Percentiles rank a stretch among this genome's conserved stretches.
Evolutionary conservation across 2,888 invertebrate species (phyloP).

Genomic region (Alloplasta piceator): DNA sequence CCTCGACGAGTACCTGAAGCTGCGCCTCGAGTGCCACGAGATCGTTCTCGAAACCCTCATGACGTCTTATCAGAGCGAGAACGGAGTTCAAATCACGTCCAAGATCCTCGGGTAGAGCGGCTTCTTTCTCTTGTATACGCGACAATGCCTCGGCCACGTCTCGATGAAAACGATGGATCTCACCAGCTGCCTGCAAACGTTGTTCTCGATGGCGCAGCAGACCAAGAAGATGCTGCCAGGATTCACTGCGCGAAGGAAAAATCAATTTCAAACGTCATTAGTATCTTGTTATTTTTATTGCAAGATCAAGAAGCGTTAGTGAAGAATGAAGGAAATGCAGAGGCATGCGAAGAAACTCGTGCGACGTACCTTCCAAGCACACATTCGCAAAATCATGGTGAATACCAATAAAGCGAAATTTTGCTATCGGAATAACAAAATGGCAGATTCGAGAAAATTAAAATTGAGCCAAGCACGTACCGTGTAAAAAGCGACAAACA

Average conservation of each 20-base stretch:
- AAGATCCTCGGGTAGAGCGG: conserved; percentile 91
- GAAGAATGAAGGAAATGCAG: conserved; percentile 38
- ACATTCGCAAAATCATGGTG: background rate
- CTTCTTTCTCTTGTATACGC: conserved; percentile 95
- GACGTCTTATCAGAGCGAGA: conserved; percentile 91
- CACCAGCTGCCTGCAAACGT: conserved; percentile 96
- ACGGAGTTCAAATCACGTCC: conserved; percentile 95
- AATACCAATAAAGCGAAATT: no score
- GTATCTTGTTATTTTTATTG: conserved; percentile 54
- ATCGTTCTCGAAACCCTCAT: conserved; percentile 97
- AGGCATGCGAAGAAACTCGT: conserved; percentile 48
- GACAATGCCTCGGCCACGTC: conserved; percentile 96
- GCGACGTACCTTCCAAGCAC: conserved; percentile 13
- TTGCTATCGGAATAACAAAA: background rate
- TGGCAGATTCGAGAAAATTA: conserved; percentile 2
- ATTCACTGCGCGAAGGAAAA: conserved; percentile 85
- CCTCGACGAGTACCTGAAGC: conserved; percentile 95
- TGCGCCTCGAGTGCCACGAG: conserved; percentile 96
- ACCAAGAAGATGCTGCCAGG: conserved; percentile 95
- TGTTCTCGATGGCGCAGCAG: conserved; percentile 94
- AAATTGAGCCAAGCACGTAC: conserved; percentile 1
- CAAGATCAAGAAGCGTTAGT: conserved; percentile 62
- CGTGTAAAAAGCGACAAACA: conserved; percentile 11
- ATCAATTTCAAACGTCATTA: background rate
- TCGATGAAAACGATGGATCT: conserved; percentile 98